A percentile compares a stretch with the other conserved stretches of the same genome.
phyloP scores from a whole-genome alignment of 1,140 invertebrate species.

The Ridgeia piscesae region DNA sequence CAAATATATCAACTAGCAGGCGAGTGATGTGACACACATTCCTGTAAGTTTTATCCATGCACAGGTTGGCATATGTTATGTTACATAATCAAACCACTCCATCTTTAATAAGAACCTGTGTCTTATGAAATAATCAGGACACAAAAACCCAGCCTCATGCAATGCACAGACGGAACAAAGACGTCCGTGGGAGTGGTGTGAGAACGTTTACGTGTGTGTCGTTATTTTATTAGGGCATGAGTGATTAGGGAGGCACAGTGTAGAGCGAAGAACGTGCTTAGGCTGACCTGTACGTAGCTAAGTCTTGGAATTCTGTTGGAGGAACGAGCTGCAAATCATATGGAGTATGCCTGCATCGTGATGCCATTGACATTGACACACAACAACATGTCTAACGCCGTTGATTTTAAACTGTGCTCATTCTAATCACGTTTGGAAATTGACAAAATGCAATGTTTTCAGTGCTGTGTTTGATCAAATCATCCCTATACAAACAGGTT shows the following conservation, averaged over 20 bases:
- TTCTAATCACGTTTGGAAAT: no score
- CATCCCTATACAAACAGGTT: neutral
- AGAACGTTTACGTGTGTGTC: neutral
- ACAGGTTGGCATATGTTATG: neutral
- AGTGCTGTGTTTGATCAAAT: neutral
- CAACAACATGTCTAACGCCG: neutral
- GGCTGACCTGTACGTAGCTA: neutral
- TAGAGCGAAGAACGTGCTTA: neutral
- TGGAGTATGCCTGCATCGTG: neutral
- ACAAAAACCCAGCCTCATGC: neutral
- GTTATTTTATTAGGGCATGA: neutral
- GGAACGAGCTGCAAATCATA: neutral
- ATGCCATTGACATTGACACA: neutral
- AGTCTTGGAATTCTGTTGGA: neutral
- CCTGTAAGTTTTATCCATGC: neutral
- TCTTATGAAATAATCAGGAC: neutral
- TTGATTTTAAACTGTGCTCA: neutral
- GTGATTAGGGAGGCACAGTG: neutral
- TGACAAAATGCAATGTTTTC: no score
- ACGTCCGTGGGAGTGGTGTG: neutral
- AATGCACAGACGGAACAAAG: neutral
- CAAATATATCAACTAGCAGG: neutral
- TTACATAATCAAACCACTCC: neutral
- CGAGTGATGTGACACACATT: neutral
- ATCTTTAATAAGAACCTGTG: neutral